Conservation (phyloP, 2,113 vertebrate genomes). For the Ctenodactylus gundi region DNA sequence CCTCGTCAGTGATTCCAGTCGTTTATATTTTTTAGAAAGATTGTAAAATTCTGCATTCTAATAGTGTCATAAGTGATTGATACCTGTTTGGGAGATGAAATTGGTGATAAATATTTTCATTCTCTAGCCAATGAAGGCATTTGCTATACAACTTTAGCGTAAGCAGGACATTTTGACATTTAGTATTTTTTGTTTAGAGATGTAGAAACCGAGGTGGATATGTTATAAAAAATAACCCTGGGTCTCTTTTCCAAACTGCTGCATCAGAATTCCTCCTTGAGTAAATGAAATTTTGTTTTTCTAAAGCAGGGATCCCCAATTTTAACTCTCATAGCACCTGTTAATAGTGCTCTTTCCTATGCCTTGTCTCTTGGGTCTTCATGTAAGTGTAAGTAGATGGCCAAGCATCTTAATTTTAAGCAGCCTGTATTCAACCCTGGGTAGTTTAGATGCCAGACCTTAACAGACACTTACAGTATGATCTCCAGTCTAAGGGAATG, state of each 20-base stretch:
- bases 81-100: background rate
- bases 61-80: background rate
- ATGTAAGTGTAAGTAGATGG: background rate
- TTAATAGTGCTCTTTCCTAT: background rate
- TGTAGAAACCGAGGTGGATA: background rate
- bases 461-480: background rate
- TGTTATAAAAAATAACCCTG: background rate
- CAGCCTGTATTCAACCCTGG: background rate
- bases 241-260: background rate
- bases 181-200: slow-evolving; percentile 16
- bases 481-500: background rate
- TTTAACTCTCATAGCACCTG: background rate
- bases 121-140: background rate
- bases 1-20: background rate
- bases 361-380: too few species aligned
- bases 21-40: background rate
- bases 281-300: background rate
- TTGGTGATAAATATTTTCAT: background rate
- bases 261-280: background rate
- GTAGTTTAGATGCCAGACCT: background rate
- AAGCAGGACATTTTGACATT: background rate
- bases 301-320: background rate
- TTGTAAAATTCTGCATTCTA: background rate
- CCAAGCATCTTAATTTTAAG: background rate
- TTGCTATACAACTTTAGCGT: background rate